These are phyloP conservation scores for Bembecia ichneumoniformis DNA, from an alignment of 2,888 invertebrate genomes.

Conservation along the genomic window DNA sequence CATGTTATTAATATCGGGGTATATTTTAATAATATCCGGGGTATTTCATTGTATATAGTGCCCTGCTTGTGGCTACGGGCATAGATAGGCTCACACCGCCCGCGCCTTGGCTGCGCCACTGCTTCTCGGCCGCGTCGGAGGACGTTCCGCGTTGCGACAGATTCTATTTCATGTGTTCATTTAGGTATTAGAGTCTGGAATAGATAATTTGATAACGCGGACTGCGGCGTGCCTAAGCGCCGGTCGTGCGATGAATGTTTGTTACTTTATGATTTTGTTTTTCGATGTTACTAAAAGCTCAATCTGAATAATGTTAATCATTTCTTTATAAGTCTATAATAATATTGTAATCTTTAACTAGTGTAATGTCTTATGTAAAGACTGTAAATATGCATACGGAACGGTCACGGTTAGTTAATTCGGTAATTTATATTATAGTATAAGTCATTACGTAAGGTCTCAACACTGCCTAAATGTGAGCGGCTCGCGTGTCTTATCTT, in stretches of 20 bases:
- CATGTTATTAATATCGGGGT: too few relatives aligned
- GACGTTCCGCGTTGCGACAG: constrained; percentile 34
- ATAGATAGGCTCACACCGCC: constrained; percentile 10
- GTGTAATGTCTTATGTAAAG: constrained; percentile 19
- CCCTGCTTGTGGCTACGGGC: constrained; percentile 18
- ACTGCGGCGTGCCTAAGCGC: constrained; percentile 36
- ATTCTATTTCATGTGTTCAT: constrained; percentile 71
- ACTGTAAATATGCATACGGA: constrained; percentile 15
- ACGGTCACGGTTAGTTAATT: constrained; percentile 12
- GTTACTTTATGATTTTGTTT: constrained; percentile 64
- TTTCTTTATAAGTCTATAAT: constrained; percentile 47
- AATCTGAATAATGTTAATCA: constrained; percentile 70
- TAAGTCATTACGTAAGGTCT: background rate
- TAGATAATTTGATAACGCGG: constrained; percentile 49
- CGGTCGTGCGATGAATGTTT: constrained; percentile 57
- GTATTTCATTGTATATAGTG: too few relatives aligned
- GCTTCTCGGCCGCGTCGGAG: too few relatives aligned
- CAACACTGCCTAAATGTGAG: constrained; percentile 8
- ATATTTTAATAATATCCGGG: too few relatives aligned
- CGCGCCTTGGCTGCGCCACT: too few relatives aligned
- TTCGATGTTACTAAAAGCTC: constrained; percentile 55
- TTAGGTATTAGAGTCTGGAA: constrained; percentile 66
- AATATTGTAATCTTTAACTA: constrained; percentile 12
- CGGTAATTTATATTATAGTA: constrained; percentile 9
- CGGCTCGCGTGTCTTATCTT: background rate